These are phyloP conservation scores for Crenichthys baileyi DNA, from an alignment of 2,797 vertebrate genomes.

Conservation along the genomic window DNA sequence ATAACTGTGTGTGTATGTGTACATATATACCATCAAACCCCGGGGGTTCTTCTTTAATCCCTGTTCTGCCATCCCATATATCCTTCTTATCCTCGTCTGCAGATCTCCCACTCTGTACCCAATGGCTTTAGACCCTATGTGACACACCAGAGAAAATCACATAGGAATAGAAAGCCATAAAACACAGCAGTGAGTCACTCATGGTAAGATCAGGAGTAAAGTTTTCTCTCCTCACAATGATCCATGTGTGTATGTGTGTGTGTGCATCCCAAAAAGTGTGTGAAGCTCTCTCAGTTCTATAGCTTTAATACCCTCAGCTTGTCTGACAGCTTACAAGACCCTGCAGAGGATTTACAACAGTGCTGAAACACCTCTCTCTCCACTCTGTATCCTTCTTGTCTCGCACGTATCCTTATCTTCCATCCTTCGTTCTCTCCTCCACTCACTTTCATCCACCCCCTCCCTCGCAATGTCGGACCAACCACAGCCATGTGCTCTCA, in stretches of 20 bases:
- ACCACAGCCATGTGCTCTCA: slow-evolving; percentile 11
- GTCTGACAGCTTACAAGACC: slow-evolving; percentile 76
- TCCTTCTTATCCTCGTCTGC: slow-evolving; percentile 62
- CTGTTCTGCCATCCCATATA: slow-evolving; percentile 33
- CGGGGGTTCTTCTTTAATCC: slow-evolving; percentile 38
- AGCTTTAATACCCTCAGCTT: slow-evolving; percentile 67
- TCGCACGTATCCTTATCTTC: slow-evolving; percentile 31
- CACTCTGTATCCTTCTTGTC: slow-evolving; percentile 53
- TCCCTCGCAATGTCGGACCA: background rate
- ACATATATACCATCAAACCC: slow-evolving; percentile 40
- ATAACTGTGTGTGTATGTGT: slow-evolving; percentile 16
- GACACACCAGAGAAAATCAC: slow-evolving; percentile 95
- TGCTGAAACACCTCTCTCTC: slow-evolving; percentile 55
- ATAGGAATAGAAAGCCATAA: slow-evolving; percentile 99
- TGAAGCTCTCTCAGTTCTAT: slow-evolving; percentile 34
- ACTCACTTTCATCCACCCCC: background rate
- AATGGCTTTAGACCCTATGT: slow-evolving; percentile 99
- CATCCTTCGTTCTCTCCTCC: slow-evolving; percentile 17
- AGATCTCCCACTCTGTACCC: slow-evolving; percentile 91
- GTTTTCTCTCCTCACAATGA: slow-evolving; percentile 33
- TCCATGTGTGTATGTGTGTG: slow-evolving; percentile 12
- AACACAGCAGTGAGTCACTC: slow-evolving; percentile 87
- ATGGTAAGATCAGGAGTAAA: slow-evolving; percentile 39
- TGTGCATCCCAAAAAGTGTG: slow-evolving; percentile 27
- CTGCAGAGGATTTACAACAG: slow-evolving; percentile 73